A percentile compares a stretch with the other conserved stretches of the same genome.
Evolutionary conservation across 2,797 vertebrate genomes (phyloP).

Genomic region (Clarias platycephalus): DNA sequence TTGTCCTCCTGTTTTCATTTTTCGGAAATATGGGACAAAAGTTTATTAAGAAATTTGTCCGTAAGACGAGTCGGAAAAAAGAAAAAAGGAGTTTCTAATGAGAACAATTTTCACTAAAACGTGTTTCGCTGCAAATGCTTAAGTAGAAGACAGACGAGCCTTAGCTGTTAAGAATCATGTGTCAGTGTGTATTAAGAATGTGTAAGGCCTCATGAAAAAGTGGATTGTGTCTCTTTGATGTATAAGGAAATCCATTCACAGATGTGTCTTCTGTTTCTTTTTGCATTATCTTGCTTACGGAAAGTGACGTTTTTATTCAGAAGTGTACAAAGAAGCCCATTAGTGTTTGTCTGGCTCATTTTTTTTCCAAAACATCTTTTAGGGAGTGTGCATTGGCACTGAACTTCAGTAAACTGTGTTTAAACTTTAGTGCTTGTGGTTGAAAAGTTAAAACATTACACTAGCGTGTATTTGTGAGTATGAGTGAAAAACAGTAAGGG

Average conservation of each 20-base stretch:
- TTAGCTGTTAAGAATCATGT: constrained; percentile 22
- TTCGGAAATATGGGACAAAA: background rate
- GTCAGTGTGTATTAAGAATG: constrained; percentile 27
- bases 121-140: constrained; percentile 5
- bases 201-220: constrained; percentile 3
- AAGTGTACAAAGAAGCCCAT: constrained; percentile 35
- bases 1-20: constrained; percentile 5
- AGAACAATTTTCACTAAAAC: constrained; percentile 1
- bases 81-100: background rate
- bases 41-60: background rate
- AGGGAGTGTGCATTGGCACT: constrained; percentile 5
- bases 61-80: background rate
- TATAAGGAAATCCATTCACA: constrained; percentile 14
- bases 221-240: constrained; percentile 20
- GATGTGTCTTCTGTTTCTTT: constrained; percentile 13
- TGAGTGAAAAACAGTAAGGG: background rate
- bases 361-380: background rate
- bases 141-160: constrained; percentile 9
- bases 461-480: background rate
- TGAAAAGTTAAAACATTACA: constrained; percentile 3
- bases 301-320: constrained; percentile 30
- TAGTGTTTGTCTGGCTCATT: constrained; percentile 26
- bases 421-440: background rate
- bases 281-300: constrained; percentile 31
- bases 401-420: constrained; percentile 21